A percentile compares a stretch with the other conserved stretches of the same genome.
phyloP scores from a whole-genome alignment of 2,797 vertebrate genomes.

The Sardinella longiceps region DNA sequence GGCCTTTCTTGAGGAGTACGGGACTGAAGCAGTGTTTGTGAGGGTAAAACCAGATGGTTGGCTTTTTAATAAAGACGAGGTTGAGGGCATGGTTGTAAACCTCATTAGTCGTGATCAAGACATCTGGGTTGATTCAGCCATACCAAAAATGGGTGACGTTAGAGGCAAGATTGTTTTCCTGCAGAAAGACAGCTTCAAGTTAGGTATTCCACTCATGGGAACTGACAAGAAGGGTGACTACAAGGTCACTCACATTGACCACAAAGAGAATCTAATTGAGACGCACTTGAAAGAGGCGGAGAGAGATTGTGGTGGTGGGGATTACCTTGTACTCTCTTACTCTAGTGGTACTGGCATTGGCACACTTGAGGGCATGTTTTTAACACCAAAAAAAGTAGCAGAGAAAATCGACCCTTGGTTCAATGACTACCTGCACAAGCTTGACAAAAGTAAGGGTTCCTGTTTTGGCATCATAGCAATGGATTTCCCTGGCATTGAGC shows the following conservation, averaged over 20 bases:
- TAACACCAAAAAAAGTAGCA: constrained; percentile 62
- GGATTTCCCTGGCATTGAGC: constrained; percentile 66
- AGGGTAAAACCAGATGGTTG: constrained; percentile 48
- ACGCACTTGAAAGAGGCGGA: constrained; percentile 52
- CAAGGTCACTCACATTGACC: constrained; percentile 52
- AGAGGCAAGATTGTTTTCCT: constrained; percentile 68
- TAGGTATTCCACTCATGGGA: constrained; percentile 57
- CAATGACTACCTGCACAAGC: constrained; percentile 55
- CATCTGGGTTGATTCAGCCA: constrained; percentile 53
- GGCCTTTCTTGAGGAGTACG: constrained; percentile 56
- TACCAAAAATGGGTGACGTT: constrained; percentile 58
- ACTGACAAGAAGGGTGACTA: constrained; percentile 42
- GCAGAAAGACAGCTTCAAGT: constrained; percentile 58
- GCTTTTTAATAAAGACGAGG: constrained; percentile 41
- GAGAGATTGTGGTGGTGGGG: constrained; percentile 43
- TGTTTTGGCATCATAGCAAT: constrained; percentile 66
- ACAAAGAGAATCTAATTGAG: constrained; percentile 55
- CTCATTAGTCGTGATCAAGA: constrained; percentile 41
- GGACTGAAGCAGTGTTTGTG: constrained; percentile 55
- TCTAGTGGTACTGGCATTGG: constrained; percentile 63
- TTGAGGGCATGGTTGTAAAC: constrained; percentile 51
- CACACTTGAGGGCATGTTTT: constrained; percentile 57
- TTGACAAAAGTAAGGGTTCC: constrained; percentile 44
- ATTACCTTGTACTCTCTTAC: constrained; percentile 54
- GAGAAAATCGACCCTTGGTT: constrained; percentile 65